phyloP scores from a whole-genome alignment of 2,797 vertebrate species.

The Erethizon dorsatum region DNA sequence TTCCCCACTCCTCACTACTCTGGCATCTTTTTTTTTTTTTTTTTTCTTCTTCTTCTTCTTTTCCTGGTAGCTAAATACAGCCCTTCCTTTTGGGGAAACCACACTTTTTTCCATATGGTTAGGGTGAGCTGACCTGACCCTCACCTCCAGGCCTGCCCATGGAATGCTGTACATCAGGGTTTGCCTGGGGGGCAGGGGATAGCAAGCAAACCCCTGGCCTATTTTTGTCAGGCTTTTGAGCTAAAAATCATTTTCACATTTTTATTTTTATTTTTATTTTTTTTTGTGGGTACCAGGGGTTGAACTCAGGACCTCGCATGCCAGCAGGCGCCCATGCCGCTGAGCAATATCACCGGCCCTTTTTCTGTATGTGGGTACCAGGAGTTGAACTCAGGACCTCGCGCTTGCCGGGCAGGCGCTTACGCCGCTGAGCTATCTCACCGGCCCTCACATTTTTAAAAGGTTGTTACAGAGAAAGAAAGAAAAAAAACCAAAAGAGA shows the following conservation, averaged over 20 bases:
- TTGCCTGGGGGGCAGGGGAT: too few relatives aligned
- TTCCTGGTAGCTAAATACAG: background rate
- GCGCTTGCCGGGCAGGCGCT: too few relatives aligned
- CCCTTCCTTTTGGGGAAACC: background rate
- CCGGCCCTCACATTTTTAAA: background rate
- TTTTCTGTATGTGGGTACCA: too few relatives aligned
- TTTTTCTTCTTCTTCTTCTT: background rate
- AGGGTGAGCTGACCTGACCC: background rate
- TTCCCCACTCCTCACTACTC: background rate
- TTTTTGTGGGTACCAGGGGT: too few relatives aligned
- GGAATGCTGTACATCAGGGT: background rate
- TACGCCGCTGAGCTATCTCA: too few relatives aligned
- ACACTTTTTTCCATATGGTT: background rate
- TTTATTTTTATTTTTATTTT: background rate
- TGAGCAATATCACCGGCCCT: too few relatives aligned
- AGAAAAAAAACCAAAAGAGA: background rate
- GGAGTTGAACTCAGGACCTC: too few relatives aligned
- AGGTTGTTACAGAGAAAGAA: background rate
- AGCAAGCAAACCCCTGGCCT: background rate
- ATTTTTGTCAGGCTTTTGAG: background rate
- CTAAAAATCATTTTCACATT: slow-evolving; percentile 24
- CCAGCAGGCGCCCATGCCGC: too few relatives aligned
- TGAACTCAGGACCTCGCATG: too few relatives aligned
- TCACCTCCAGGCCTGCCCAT: background rate
- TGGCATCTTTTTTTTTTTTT: background rate